Conservation (phyloP, 2,797 vertebrate genomes). For the Anguilla anguilla region DNA sequence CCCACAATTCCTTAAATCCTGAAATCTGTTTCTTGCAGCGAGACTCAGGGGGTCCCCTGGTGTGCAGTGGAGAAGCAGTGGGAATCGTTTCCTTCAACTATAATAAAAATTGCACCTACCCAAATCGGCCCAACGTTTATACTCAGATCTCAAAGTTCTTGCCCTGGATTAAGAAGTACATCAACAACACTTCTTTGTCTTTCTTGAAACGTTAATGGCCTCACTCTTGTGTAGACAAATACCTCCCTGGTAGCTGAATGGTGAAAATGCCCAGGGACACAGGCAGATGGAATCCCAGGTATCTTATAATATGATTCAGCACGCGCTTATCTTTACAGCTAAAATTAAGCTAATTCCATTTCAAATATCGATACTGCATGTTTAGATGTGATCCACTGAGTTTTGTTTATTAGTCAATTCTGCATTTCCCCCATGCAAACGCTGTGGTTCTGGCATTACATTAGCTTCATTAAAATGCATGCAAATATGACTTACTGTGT, state of each 20-base stretch:
- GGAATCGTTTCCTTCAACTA: constrained; percentile 66
- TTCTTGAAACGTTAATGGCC: no score
- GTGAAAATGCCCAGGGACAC: not conserved
- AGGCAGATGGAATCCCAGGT: not conserved
- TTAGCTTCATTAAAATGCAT: not conserved
- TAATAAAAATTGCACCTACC: not conserved
- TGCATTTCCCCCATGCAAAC: no score
- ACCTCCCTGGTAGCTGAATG: no score
- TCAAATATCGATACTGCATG: not conserved
- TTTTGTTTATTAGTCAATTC: no score
- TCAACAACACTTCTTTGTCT: constrained; percentile 15
- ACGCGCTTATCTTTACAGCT: no score
- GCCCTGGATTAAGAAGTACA: constrained; percentile 54
- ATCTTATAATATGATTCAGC: no score
- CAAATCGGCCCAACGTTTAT: constrained; percentile 63
- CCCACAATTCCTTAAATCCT: not conserved
- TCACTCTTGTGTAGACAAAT: no score
- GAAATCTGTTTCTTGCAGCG: constrained; percentile 49
- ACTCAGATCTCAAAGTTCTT: constrained; percentile 58
- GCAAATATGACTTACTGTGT: not conserved
- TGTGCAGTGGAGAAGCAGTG: constrained; percentile 51
- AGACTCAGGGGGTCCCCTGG: constrained; percentile 69
- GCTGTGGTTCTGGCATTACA: no score
- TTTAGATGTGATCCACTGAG: not conserved
- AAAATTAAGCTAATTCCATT: not conserved